Percentiles rank a stretch among this genome's conserved stretches.
phyloP scores from a whole-genome alignment of 2,888 invertebrate species.

The Archips crataeganus region DNA sequence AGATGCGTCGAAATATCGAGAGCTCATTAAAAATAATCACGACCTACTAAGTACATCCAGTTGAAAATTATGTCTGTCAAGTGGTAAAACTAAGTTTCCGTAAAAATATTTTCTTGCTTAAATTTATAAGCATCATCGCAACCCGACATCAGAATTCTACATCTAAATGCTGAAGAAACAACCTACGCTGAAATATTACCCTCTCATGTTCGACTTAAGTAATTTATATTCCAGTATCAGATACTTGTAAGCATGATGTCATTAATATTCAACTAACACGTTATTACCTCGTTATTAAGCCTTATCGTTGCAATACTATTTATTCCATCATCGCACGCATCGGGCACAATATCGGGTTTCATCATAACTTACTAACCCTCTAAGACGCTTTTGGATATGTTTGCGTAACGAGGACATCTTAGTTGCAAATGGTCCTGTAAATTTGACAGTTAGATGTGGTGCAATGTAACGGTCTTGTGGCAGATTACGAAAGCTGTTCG shows the following conservation, averaged over 20 bases:
- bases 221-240: slow-evolving; percentile 27
- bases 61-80: too few relatives aligned
- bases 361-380: slow-evolving; percentile 26
- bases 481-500: slow-evolving; percentile 62
- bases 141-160: slow-evolving; percentile 44
- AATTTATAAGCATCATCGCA: slow-evolving; percentile 1
- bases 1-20: too few relatives aligned
- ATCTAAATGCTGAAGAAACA: slow-evolving; percentile 29
- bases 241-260: slow-evolving; percentile 32
- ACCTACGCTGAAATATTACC: slow-evolving; percentile 13
- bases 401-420: slow-evolving; percentile 21
- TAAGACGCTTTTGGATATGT: slow-evolving; percentile 16
- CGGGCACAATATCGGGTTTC: slow-evolving; percentile 35
- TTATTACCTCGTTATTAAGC: slow-evolving; percentile 35
- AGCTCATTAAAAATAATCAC: too few relatives aligned
- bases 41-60: too few relatives aligned
- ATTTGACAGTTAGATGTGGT: slow-evolving; percentile 29
- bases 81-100: not conserved
- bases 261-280: slow-evolving; percentile 40
- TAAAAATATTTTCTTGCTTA: not conserved
- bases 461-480: slow-evolving; percentile 10
- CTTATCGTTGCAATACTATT: slow-evolving; percentile 36
- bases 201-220: slow-evolving; percentile 17
- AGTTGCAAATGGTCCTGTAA: slow-evolving; percentile 19
- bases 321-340: slow-evolving; percentile 38